phyloP scores from a whole-genome alignment of 1,140 invertebrate genomes.

The Bombyx mori region ASM3026992v2 NC_085111.1:13300501-13301000 shows the following conservation, averaged over 20 bases:
- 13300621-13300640: constrained; percentile 34
- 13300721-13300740: constrained; percentile 13
- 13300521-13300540: constrained; percentile 58
- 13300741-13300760: too few species aligned
- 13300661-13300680: constrained; percentile 32
- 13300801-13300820: constrained; percentile 1
- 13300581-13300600: constrained; percentile 35
- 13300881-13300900: too few species aligned
- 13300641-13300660: constrained; percentile 38
- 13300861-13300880: constrained; percentile 5
- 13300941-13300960: constrained; percentile 53
- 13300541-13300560: constrained; percentile 53
- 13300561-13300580: constrained; percentile 39
- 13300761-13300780: too few species aligned
- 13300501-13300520: constrained; percentile 64
- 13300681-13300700: constrained; percentile 36
- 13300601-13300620: constrained; percentile 35
- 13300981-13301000: constrained; percentile 68
- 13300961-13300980: constrained; percentile 67
- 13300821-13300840: constrained; percentile 3
- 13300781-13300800: too few species aligned
- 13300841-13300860: constrained; percentile 15
- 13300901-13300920: constrained; percentile 9
- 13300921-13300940: constrained; percentile 51
- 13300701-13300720: constrained; percentile 48